Conservation (phyloP, 2,113 vertebrate genomes). For the Dipodomys stephensi region DNA sequence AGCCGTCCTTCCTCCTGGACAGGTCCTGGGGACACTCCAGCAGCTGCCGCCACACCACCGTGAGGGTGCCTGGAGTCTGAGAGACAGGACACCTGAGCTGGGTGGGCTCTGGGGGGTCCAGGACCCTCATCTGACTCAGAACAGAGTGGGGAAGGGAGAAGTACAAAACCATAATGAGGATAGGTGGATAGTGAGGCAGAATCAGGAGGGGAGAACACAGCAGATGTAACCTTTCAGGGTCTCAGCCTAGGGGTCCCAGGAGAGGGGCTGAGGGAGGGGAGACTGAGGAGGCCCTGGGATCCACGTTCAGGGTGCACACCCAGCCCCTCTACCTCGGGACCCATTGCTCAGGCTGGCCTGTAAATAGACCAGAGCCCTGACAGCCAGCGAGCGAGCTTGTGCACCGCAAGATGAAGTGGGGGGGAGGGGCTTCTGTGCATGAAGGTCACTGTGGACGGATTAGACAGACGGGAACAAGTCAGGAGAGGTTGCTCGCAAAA, state of each 20-base stretch:
- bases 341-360: too few relatives aligned
- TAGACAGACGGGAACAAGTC: background rate
- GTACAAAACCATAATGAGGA: too few relatives aligned
- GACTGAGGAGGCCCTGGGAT: background rate
- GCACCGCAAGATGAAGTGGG: accelerated
- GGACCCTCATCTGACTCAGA: too few relatives aligned
- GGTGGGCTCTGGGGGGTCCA: too few relatives aligned
- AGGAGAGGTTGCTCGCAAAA: background rate
- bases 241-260: too few relatives aligned
- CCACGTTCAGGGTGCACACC: background rate
- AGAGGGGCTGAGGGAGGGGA: background rate
- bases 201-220: too few relatives aligned
- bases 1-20: background rate
- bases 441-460: background rate
- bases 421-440: background rate
- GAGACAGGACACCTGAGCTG: too few relatives aligned
- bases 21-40: too few relatives aligned
- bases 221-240: background rate
- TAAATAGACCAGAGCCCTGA: background rate
- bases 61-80: too few relatives aligned
- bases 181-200: too few relatives aligned
- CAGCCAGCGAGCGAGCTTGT: accelerated
- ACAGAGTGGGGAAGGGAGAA: too few relatives aligned
- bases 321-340: accelerated
- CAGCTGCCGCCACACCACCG: too few relatives aligned